Conservation (phyloP, 2,888 invertebrate species). For the Caenorhabditis sp. region DNA sequence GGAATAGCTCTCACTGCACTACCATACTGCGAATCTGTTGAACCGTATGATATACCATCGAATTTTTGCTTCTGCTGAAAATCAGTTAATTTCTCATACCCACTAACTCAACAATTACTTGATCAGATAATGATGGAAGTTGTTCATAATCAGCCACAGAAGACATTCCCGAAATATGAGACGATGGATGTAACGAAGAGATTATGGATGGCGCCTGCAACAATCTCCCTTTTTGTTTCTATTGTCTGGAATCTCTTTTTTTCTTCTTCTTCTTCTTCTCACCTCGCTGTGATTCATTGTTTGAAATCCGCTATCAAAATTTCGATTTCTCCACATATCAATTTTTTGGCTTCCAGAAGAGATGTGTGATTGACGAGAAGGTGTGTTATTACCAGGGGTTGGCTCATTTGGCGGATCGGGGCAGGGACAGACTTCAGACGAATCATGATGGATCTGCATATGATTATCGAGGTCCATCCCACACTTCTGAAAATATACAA, state of each 20-base stretch:
- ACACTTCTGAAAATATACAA: slow-evolving; percentile 13
- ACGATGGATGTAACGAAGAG: slow-evolving; percentile 55
- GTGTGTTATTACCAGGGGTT: background rate
- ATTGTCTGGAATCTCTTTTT: too few species aligned
- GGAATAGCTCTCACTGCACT: slow-evolving; percentile 54
- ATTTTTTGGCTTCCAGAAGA: slow-evolving; percentile 40
- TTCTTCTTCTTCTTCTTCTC: slow-evolving; percentile 3
- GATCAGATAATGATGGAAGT: slow-evolving; percentile 36
- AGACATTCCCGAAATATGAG: slow-evolving; percentile 58
- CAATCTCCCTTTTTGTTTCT: too few species aligned
- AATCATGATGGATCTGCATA: slow-evolving; percentile 33
- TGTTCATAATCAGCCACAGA: slow-evolving; percentile 49
- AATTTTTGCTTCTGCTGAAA: slow-evolving; percentile 52
- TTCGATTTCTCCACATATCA: slow-evolving; percentile 53
- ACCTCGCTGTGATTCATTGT: slow-evolving; percentile 66
- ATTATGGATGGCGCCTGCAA: slow-evolving; percentile 58
- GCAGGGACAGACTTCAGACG: slow-evolving; percentile 17
- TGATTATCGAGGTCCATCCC: slow-evolving; percentile 45
- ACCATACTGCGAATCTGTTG: slow-evolving; percentile 22
- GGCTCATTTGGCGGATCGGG: background rate
- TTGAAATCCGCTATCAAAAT: slow-evolving; percentile 66
- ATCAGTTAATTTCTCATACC: background rate
- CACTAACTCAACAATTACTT: slow-evolving; percentile 10
- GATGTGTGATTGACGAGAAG: background rate
- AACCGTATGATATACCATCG: slow-evolving; percentile 38